Evolutionary conservation across 1,140 invertebrate species (phyloP), one percentile per base, ranked within the genome.

Genomic region (Drosophila neocordata): DNA sequence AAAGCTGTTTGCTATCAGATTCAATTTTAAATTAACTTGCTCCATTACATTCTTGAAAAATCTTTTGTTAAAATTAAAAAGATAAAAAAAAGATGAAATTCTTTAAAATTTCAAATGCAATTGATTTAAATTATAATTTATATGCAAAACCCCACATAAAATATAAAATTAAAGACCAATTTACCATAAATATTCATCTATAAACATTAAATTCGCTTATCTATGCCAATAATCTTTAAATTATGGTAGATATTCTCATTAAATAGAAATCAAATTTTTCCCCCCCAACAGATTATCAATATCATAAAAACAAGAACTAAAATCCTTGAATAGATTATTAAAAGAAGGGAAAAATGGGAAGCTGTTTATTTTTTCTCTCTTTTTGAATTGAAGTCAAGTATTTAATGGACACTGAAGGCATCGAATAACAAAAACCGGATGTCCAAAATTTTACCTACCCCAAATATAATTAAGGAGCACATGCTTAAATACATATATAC

Each of bases 401-500:
- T 48, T 48, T 48, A 48, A 48, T 48, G 41, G 41, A 48, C 41
- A 18, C 27, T 15, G 31, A 57, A 51, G 53, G 31, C 59, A 62
- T 53, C 44, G 31, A 70, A 65, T 65, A 68, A 53, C 65, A 57
- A 20, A 48, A 24, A 56, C 12, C 37, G 53, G 53, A 69, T 63
- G 67, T 57, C 48, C 55, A 63, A 20, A 48, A 55, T 31, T n/a
- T n/a, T 48, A 38, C 44, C 52, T 27, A 9, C 31, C 63, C 48
- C 35, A 53, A 66, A 69, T 59, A 87, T 76, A 85, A 87, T 87
- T 85, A 85, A 81, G 73, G 64, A 64, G 64, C 56, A 27, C 51
- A 58, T 65, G 74, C 53, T 62, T 62, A 66, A 51, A 55, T 70
- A n/a, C n/a, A n/a, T n/a, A n/a, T n/a, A n/a, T n/a, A n/a, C n/a